Evolutionary conservation across 2,888 invertebrate genomes (phyloP).

Genomic region (Zaprionus bogoriensis): DNA sequence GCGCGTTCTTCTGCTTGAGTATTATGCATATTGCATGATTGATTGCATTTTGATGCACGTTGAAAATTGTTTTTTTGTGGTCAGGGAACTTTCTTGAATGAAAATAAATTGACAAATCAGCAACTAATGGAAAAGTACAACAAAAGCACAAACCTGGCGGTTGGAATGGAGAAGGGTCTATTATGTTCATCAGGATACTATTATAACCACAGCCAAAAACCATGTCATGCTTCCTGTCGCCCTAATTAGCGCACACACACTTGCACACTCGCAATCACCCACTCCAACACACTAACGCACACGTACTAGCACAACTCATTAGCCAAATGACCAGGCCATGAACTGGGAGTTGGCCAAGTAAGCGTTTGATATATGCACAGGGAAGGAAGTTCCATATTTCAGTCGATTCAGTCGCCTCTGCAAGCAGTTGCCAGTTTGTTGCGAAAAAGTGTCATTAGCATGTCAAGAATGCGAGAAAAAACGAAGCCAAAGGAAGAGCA

Average conservation of each 20-base stretch:
- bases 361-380: neutral
- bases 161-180: too few species aligned
- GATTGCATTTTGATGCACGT: slow-evolving; percentile 62
- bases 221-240: slow-evolving; percentile 9
- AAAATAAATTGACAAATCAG: neutral
- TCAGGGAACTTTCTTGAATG: neutral
- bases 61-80: slow-evolving; percentile 44
- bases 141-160: too few species aligned
- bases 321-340: slow-evolving; percentile 16
- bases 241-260: slow-evolving; percentile 11
- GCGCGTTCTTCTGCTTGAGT: slow-evolving; percentile 8
- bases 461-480: slow-evolving; percentile 16
- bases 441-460: slow-evolving; percentile 43
- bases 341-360: slow-evolving; percentile 5
- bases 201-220: slow-evolving; percentile 12
- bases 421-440: neutral
- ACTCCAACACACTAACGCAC: neutral
- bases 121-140: neutral
- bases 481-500: neutral
- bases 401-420: neutral
- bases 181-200: too few species aligned
- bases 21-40: slow-evolving; percentile 61
- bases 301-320: slow-evolving; percentile 38
- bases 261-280: neutral
- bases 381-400: neutral